phyloP scores from a whole-genome alignment of 2,113 vertebrate genomes.

The Centrocercus urophasianus region DNA sequence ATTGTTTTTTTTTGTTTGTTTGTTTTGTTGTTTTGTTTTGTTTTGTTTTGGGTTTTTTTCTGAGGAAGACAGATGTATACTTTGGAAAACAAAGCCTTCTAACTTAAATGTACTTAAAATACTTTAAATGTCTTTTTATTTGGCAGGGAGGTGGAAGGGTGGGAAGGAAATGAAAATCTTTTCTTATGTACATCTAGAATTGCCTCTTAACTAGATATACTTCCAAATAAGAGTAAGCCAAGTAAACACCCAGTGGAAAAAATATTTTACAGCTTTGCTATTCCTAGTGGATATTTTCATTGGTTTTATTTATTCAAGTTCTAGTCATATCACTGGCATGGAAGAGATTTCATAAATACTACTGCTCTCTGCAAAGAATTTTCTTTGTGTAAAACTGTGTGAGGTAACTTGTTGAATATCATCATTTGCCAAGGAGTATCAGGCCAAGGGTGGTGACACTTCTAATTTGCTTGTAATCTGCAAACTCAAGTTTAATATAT shows the following conservation, averaged over 20 bases:
- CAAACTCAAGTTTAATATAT: neutral
- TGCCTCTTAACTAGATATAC: conserved; percentile 3
- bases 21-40: neutral
- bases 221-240: conserved; percentile 31
- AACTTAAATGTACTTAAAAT: neutral
- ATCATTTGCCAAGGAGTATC: neutral
- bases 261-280: neutral
- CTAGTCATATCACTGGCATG: neutral
- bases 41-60: neutral
- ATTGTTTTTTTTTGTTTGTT: neutral
- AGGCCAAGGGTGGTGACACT: neutral
- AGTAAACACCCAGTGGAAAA: conserved; percentile 42
- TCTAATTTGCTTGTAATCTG: neutral
- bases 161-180: neutral
- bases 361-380: neutral
- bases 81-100: conserved; percentile 33
- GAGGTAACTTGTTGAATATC: neutral
- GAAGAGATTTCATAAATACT: neutral
- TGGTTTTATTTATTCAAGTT: conserved; percentile 12
- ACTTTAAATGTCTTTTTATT: neutral
- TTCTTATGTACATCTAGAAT: conserved; percentile 18
- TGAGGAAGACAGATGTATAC: neutral
- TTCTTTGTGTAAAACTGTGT: neutral
- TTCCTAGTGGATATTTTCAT: conserved; percentile 8
- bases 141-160: neutral